Conservation (phyloP, 2,888 invertebrate genomes). For the Dermolepida albohirtum region DNA sequence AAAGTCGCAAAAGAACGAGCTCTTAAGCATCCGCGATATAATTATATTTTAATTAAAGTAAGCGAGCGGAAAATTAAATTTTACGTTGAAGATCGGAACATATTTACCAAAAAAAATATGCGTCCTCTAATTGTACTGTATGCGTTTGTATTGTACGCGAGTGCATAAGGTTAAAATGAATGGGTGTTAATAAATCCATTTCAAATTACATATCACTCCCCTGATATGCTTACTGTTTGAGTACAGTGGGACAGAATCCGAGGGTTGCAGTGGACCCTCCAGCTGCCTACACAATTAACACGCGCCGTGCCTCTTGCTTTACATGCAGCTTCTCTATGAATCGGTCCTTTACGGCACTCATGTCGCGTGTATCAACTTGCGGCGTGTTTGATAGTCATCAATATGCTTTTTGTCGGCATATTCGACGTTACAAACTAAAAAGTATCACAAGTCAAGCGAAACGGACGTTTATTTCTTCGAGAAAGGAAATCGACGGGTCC, state of each 20-base stretch:
- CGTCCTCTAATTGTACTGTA: too few relatives aligned
- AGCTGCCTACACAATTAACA: slow-evolving; percentile 51
- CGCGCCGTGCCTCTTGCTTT: slow-evolving; percentile 52
- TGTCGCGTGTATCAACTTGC: slow-evolving; percentile 47
- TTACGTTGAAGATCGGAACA: too few relatives aligned
- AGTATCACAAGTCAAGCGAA: too few relatives aligned
- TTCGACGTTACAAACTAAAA: slow-evolving; percentile 42
- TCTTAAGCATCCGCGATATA: too few relatives aligned
- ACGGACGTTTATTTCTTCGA: too few relatives aligned
- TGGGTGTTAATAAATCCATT: slow-evolving; percentile 33
- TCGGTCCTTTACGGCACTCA: slow-evolving; percentile 49
- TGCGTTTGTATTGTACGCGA: too few relatives aligned
- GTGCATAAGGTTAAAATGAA: background rate
- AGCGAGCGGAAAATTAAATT: too few relatives aligned
- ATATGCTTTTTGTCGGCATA: slow-evolving; percentile 47
- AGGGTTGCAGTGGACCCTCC: slow-evolving; percentile 43
- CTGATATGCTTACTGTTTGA: slow-evolving; percentile 6
- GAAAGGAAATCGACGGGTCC: too few relatives aligned
- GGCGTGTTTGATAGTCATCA: slow-evolving; percentile 50
- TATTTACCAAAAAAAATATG: too few relatives aligned
- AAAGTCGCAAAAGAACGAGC: too few relatives aligned
- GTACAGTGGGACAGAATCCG: slow-evolving; percentile 11
- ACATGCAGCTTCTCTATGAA: slow-evolving; percentile 47
- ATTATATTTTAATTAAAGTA: too few relatives aligned
- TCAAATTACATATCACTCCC: slow-evolving; percentile 22